A percentile compares a stretch with the other conserved stretches of the same genome.
phyloP scores from a whole-genome alignment of 1,140 invertebrate species.

The Trachelipus rathkii region DNA sequence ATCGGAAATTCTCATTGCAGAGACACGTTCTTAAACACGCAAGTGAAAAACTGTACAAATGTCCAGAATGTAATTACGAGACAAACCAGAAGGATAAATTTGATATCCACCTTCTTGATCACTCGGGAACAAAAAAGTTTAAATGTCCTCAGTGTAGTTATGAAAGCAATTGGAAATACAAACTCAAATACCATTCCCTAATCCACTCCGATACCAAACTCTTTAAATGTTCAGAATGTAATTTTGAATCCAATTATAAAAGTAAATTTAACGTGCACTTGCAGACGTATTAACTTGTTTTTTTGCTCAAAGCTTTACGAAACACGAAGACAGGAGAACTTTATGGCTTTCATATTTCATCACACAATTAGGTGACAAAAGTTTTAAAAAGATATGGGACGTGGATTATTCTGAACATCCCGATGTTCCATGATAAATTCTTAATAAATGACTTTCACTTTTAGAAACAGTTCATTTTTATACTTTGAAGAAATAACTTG shows the following conservation, averaged over 20 bases:
- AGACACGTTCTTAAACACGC: slow-evolving; percentile 21
- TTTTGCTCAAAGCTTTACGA: too few species aligned
- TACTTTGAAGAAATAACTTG: too few species aligned
- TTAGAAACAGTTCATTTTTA: too few species aligned
- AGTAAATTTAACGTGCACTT: too few species aligned
- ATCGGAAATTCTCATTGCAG: slow-evolving; percentile 21
- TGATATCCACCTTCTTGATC: slow-evolving; percentile 14
- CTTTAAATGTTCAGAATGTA: slow-evolving; percentile 25
- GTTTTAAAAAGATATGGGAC: too few species aligned
- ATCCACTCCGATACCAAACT: slow-evolving; percentile 22
- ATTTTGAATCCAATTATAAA: slow-evolving; percentile 16
- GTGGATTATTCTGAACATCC: too few species aligned
- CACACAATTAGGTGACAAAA: too few species aligned
- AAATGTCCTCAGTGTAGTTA: slow-evolving; percentile 23
- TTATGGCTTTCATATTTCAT: too few species aligned
- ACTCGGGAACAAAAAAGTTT: slow-evolving; percentile 13
- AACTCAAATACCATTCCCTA: slow-evolving; percentile 19
- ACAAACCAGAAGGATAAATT: slow-evolving; percentile 16
- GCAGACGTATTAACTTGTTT: too few species aligned
- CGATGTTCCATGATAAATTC: too few species aligned
- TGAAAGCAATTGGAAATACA: slow-evolving; percentile 22
- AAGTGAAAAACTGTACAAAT: slow-evolving; percentile 23
- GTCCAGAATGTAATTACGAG: slow-evolving; percentile 19
- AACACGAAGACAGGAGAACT: too few species aligned
- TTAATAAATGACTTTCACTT: too few species aligned